Evolutionary conservation across 2,888 invertebrate genomes (phyloP), one percentile per base, ranked within the genome.

Genomic region (Rhagonycha lutea): DNA sequence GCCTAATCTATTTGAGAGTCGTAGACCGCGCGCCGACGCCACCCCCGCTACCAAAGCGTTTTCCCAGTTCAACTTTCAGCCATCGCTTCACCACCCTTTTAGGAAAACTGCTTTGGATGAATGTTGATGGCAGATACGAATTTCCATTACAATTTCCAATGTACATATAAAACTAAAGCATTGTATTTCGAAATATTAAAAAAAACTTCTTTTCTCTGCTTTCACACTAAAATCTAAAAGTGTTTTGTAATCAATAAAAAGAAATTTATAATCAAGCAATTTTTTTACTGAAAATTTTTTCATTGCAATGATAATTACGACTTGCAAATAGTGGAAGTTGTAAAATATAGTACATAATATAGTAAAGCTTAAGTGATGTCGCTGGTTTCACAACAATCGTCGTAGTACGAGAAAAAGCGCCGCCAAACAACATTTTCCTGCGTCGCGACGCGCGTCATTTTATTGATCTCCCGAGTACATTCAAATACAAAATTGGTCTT

Each of bases 1-100:
- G 83, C 83, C 84, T 83, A 85, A 85, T 86, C 86, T 85, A 85
- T 85, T 86, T 84, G 84, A 81, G 83, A 82, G 83, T 82, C 82
- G 83, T 81, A 81, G 80, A 79, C 80, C 81, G 79, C 83, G 87
- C 87, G 87, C 87, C 84, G 82, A 83, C 85, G 85, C 85, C 81
- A 76, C 81, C 80, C 81, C 63, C 82, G 80, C 79, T 79, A 73
- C 76, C 73, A 75, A 78, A 77, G 75, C 78, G 69, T 72, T 75
- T 73, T 74, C 62, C 79, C 79, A 78, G 74, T 69, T 79, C 68
- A 77, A 77, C 75, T 78, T 76, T 79, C 76, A 72, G 63, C 76
- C 28, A 47, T 18, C 60, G 65, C 62, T 68, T 71, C 74, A 70
- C 62, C 68, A 69, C 68, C 73, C 67, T 73, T 74, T 69, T 28